Evolutionary conservation across 1,140 invertebrate species (phyloP), one percentile per base, ranked within the genome.

Genomic region (Drosophila repletoides): DNA sequence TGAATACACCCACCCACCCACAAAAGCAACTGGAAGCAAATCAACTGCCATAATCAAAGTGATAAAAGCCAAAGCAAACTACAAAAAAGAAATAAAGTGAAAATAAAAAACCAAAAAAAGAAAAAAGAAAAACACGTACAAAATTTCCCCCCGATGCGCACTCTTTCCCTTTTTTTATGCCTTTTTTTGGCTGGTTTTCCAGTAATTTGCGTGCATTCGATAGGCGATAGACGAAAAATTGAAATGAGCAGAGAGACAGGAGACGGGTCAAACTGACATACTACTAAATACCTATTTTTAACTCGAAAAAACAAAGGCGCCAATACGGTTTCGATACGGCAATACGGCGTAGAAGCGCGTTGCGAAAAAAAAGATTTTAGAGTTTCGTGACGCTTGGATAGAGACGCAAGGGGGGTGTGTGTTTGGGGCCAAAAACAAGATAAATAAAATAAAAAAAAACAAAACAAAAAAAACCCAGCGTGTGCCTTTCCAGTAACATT

Each of bases 251-350:
- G 46, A 66, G 38, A 48, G 6, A 15, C 6, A 64, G 48, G 45
- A 40, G 49, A 51, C 63, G 69, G 49, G 59, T 65, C 69, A 71
- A 74, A 40, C 51, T 67, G 80, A 75, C 75, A 86, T 65, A 48
- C 63, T 65, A 48, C 63, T 26, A 80, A 84, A 84, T 84, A 76
- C 63, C 81, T 84, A 84, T 84, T 84, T 84, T 76, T 84, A 84
- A 80, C 76, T 41, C 55, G 34, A 14, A 12, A 61, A 59, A 63
- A 33, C 19, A 45, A 41, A 70, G 51, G 36, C 60, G 38, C 56
- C 58, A 69, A 71, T 70, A 73, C 53, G 48, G 48, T 65, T 60
- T 66, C 58, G 65, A 65, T 40, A 17, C 53, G 17, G 26, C 41
- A 52, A 58, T 46, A 26, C 67, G 60, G 41, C 63, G 63, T 26